A percentile compares a stretch with the other conserved stretches of the same genome.
Conservation (phyloP, 2,888 invertebrate genomes). For the Sphinx pinastri region DNA sequence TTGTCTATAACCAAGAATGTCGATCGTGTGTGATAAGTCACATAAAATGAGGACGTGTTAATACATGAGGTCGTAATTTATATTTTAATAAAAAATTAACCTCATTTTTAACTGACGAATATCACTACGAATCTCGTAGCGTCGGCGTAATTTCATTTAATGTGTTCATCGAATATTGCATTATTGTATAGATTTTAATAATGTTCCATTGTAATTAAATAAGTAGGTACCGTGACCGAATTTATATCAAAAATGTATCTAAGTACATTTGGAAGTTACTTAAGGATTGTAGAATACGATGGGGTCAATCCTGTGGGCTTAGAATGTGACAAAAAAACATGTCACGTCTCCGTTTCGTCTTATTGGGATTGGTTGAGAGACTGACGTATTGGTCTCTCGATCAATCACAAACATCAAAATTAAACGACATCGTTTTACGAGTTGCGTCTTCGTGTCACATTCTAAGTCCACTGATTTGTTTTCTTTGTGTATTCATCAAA, state of each 20-base stretch:
- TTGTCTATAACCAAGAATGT: not conserved
- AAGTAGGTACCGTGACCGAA: conserved; percentile 64
- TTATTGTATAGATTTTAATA: conserved; percentile 46
- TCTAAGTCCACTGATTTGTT: no score
- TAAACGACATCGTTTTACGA: no score
- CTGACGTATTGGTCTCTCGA: no score
- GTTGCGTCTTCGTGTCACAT: no score
- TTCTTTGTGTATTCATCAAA: no score
- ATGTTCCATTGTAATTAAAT: conserved; percentile 45
- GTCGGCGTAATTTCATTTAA: conserved; percentile 40
- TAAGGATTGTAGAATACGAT: conserved; percentile 1
- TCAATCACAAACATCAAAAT: no score
- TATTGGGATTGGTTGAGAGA: no score
- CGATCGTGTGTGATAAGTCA: not conserved
- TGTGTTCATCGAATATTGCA: conserved; percentile 59
- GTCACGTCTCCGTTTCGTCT: no score
- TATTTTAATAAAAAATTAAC: not conserved
- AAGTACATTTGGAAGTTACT: conserved; percentile 40
- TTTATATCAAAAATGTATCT: conserved; percentile 62
- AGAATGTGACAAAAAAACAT: no score
- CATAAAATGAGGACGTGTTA: not conserved
- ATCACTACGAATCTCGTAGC: not conserved
- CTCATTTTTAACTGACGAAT: not conserved
- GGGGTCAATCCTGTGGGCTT: conserved; percentile 12
- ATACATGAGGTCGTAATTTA: not conserved